Percentiles rank a stretch among this genome's conserved stretches.
Evolutionary conservation across 2,113 vertebrate genomes (phyloP).

Genomic region (Apistogramma diplotaenia): DNA sequence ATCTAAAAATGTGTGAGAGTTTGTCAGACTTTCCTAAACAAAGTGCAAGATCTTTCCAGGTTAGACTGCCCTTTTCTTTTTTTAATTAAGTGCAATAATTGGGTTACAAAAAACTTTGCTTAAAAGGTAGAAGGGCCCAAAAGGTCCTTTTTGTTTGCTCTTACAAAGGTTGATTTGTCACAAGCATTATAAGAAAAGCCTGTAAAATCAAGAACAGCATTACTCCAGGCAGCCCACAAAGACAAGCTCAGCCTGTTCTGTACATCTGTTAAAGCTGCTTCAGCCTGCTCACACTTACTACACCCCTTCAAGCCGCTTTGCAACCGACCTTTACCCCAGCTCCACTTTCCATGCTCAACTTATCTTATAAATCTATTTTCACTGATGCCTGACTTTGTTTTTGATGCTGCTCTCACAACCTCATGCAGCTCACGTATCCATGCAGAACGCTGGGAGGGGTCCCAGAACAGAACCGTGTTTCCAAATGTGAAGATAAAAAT

Average conservation of each 20-base stretch:
- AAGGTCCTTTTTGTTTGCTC: conserved; percentile 23
- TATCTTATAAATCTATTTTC: not conserved
- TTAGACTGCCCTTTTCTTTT: conserved; percentile 21
- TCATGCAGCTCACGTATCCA: not conserved
- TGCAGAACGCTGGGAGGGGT: not conserved
- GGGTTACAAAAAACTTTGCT: conserved; percentile 35
- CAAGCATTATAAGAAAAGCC: not conserved
- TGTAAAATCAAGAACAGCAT: not conserved
- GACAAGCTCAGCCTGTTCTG: not conserved
- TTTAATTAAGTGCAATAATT: conserved; percentile 35
- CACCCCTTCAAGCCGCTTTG: not conserved
- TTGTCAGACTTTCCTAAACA: not conserved
- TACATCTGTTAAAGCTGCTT: not conserved
- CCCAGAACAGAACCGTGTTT: not conserved
- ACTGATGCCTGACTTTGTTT: not conserved
- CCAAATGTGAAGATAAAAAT: not conserved
- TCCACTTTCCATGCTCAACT: not conserved
- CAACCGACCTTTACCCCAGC: not conserved
- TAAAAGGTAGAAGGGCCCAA: conserved; percentile 33
- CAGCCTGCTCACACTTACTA: not conserved
- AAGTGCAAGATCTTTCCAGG: not conserved
- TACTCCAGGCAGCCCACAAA: not conserved
- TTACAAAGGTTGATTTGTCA: conserved; percentile 23
- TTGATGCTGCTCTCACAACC: not conserved
- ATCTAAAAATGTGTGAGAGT: not conserved